phyloP scores from a whole-genome alignment of 2,888 invertebrate genomes.

The Leucoma salicis region DNA sequence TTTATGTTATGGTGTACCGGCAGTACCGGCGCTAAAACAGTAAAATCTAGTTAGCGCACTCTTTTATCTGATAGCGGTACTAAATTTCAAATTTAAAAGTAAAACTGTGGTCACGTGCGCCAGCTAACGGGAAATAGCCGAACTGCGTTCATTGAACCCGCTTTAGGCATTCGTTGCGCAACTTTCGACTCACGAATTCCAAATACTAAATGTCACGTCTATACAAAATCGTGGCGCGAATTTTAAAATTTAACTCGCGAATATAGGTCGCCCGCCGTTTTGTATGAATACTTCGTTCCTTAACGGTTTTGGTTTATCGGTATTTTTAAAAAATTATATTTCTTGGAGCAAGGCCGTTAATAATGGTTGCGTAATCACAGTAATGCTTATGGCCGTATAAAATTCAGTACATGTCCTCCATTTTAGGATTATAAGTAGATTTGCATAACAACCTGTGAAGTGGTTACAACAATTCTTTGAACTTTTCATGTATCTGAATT shows the following conservation, averaged over 20 bases:
- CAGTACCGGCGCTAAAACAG: conserved; percentile 11
- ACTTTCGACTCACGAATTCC: conserved; percentile 41
- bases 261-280: conserved; percentile 55
- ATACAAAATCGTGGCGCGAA: conserved; percentile 50
- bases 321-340: conserved; percentile 19
- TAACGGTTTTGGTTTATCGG: conserved; percentile 30
- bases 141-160: conserved; percentile 72
- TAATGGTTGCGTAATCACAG: conserved; percentile 22
- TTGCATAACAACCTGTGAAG: neutral
- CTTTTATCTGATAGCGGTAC: conserved; percentile 70
- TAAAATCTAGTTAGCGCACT: conserved; percentile 50
- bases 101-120: conserved; percentile 71
- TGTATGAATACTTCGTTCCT: conserved; percentile 44
- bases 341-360: conserved; percentile 31
- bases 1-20: no score
- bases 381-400: conserved; percentile 15
- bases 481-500: neutral
- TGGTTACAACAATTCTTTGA: neutral
- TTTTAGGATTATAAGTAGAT: conserved; percentile 10
- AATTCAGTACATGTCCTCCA: conserved; percentile 12
- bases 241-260: conserved; percentile 56
- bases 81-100: conserved; percentile 73
- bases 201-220: conserved; percentile 44
- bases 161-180: conserved; percentile 50
- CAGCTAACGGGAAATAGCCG: conserved; percentile 71